A percentile compares a stretch with the other conserved stretches of the same genome.
These are phyloP conservation scores for Limosa lapponica DNA, from an alignment of 2,797 vertebrate genomes.

Conservation along the genomic window DNA sequence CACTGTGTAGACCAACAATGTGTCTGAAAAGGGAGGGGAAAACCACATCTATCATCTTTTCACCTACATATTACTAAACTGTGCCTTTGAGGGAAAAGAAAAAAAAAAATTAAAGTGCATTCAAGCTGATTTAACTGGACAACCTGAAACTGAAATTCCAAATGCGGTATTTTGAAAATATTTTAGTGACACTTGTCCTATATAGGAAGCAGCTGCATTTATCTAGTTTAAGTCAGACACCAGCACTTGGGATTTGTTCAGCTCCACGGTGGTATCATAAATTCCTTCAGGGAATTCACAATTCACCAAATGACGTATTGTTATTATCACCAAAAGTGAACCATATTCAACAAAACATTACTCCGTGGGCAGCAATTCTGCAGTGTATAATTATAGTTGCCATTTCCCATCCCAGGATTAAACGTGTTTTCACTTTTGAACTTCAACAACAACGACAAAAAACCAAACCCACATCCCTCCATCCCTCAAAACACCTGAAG, in stretches of 20 bases:
- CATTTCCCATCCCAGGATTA: constrained; percentile 20
- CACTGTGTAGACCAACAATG: not conserved
- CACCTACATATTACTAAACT: not conserved
- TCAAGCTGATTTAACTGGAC: constrained; percentile 35
- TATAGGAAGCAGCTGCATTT: constrained; percentile 68
- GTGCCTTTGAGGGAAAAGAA: not conserved
- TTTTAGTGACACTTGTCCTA: constrained; percentile 59
- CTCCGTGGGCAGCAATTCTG: constrained; percentile 74
- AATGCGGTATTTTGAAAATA: constrained; percentile 32
- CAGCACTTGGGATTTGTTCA: constrained; percentile 72
- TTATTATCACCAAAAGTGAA: constrained; percentile 75
- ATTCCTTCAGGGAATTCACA: constrained; percentile 73
- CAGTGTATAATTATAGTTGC: constrained; percentile 77
- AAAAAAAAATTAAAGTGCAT: constrained; percentile 1
- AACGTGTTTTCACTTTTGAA: constrained; percentile 46
- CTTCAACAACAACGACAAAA: not conserved
- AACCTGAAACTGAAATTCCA: constrained; percentile 23
- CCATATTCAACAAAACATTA: constrained; percentile 59
- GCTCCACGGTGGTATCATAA: constrained; percentile 55
- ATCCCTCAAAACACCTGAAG: not conserved
- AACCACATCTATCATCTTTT: not conserved
- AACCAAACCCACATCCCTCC: not conserved
- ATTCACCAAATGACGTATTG: constrained; percentile 81
- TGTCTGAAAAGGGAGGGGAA: not conserved
- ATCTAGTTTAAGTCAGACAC: constrained; percentile 65